A percentile compares a stretch with the other conserved stretches of the same genome.
These are phyloP conservation scores for Spea hammondii DNA, from an alignment of 2,797 vertebrate species.

Conservation along the genomic window DNA sequence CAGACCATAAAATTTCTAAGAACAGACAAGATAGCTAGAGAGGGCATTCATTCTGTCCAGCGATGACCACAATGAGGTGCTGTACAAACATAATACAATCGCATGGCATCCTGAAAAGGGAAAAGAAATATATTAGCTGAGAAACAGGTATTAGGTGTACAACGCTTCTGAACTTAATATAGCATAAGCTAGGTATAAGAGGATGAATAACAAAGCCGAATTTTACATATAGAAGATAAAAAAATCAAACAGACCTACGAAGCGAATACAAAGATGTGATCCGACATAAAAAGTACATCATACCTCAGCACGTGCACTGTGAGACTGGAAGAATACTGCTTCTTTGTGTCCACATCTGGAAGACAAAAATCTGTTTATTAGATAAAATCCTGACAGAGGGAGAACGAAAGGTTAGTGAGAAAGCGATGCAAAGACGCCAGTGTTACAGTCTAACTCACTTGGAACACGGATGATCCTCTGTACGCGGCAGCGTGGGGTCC, in stretches of 20 bases:
- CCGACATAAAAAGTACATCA: background rate
- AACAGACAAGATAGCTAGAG: background rate
- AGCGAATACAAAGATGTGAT: background rate
- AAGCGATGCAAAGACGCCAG: no score
- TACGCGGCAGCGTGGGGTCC: constrained; percentile 88
- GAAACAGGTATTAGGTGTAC: no score
- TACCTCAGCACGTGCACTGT: constrained; percentile 93
- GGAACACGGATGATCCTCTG: constrained; percentile 90
- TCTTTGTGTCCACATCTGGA: constrained; percentile 92
- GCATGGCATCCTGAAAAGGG: constrained; percentile 84
- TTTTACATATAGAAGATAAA: no score
- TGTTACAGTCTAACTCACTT: constrained; percentile 71
- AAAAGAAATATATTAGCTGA: no score
- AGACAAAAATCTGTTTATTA: background rate
- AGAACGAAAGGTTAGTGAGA: background rate
- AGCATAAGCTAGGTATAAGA: no score
- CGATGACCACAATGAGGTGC: constrained; percentile 92
- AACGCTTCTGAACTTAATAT: no score
- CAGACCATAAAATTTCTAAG: constrained; percentile 9
- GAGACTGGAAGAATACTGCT: constrained; percentile 94
- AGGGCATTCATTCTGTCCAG: constrained; percentile 81
- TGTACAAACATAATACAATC: constrained; percentile 91
- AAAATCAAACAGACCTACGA: no score
- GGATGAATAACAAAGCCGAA: no score
- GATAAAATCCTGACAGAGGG: background rate